These are phyloP conservation scores for Escarpia spicata DNA, from an alignment of 2,888 invertebrate species.

Conservation along the genomic window DNA sequence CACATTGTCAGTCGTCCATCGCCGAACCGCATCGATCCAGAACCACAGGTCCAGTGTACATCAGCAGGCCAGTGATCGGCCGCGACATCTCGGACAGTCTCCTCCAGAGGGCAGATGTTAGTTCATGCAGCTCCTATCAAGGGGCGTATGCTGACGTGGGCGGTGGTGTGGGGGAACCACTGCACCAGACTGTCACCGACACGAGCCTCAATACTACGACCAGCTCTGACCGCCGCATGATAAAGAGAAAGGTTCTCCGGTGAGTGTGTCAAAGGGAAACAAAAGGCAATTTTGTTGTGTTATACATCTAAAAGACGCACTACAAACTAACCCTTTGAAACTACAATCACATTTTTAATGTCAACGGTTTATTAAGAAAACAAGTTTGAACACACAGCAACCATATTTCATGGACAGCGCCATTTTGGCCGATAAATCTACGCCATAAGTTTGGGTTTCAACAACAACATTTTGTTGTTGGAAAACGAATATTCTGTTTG, in stretches of 20 bases:
- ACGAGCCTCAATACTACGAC: slow-evolving; percentile 29
- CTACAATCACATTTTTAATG: too few species aligned
- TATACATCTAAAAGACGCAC: too few species aligned
- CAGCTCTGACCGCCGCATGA: slow-evolving; percentile 29
- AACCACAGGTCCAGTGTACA: not conserved
- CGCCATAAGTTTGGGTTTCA: too few species aligned
- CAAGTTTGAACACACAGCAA: too few species aligned
- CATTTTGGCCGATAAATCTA: too few species aligned
- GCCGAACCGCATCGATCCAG: not conserved
- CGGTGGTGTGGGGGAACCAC: too few species aligned
- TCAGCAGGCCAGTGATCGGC: not conserved
- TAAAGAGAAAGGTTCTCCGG: slow-evolving; percentile 32
- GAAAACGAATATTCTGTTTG: too few species aligned
- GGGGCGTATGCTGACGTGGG: not conserved
- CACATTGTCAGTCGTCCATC: slow-evolving; percentile 17
- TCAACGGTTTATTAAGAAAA: too few species aligned
- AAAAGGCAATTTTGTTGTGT: too few species aligned
- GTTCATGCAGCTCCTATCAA: not conserved
- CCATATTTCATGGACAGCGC: too few species aligned
- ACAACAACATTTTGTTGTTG: too few species aligned
- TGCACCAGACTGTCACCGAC: slow-evolving; percentile 19
- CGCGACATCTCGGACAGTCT: not conserved
- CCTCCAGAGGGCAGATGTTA: not conserved
- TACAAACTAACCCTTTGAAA: too few species aligned
- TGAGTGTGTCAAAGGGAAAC: not conserved